A percentile compares a stretch with the other conserved stretches of the same genome.
Conservation (phyloP, 2,888 invertebrate species). For the Xiphydria camelus region DNA sequence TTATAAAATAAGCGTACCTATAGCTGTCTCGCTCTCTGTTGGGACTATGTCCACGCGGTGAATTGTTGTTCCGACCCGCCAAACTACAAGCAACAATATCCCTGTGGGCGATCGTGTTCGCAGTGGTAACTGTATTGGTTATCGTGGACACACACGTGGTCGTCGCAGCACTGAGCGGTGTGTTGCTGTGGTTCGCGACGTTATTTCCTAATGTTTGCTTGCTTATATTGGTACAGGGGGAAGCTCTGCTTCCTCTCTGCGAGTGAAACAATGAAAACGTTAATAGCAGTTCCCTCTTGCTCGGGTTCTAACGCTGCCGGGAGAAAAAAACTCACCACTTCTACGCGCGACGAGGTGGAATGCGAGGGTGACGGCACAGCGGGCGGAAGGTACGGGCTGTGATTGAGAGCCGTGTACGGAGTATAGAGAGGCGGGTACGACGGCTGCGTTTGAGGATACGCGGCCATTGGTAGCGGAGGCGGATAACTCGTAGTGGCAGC, state of each 20-base stretch:
- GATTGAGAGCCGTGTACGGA: constrained; percentile 74
- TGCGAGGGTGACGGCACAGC: constrained; percentile 63
- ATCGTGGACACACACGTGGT: constrained; percentile 56
- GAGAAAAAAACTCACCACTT: constrained; percentile 61
- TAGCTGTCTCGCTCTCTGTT: constrained; percentile 82
- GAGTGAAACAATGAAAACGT: constrained; percentile 6
- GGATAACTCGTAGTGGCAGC: constrained; percentile 51
- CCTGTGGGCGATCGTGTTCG: constrained; percentile 58
- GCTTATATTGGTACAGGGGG: constrained; percentile 51
- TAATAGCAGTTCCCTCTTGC: background rate
- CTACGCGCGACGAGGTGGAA: constrained; percentile 66
- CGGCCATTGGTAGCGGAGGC: constrained; percentile 53
- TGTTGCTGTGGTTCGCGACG: constrained; percentile 28
- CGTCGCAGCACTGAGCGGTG: constrained; percentile 52
- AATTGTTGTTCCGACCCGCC: constrained; percentile 65
- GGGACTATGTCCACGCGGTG: constrained; percentile 78
- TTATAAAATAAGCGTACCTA: constrained; percentile 75
- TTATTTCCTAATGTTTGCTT: constrained; percentile 47
- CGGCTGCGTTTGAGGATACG: constrained; percentile 57
- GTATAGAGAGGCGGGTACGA: constrained; percentile 74
- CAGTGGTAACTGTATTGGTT: constrained; percentile 57
- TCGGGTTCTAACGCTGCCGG: background rate
- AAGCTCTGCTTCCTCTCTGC: constrained; percentile 53
- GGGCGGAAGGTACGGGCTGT: constrained; percentile 72
- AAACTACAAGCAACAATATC: constrained; percentile 58